Base-by-base conservation (phyloP, 2,113 vertebrate genomes). In the Nothoprocta perdicaria region DNA sequence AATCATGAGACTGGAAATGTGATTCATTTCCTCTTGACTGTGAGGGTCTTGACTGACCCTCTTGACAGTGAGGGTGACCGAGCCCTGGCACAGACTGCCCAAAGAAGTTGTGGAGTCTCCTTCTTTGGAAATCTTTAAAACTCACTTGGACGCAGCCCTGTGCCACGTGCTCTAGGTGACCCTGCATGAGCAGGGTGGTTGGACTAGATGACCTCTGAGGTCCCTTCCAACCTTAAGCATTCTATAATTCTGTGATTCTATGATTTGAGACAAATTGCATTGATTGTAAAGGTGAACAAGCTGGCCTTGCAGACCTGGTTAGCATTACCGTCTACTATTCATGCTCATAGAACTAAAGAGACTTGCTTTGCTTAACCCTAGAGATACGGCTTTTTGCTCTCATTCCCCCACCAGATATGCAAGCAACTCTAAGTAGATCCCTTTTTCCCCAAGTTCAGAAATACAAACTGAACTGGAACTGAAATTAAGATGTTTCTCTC, bases 181-280 rank as follows among this genome's bases (percentile, higher is more conserved):
- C 35, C 35, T 35, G 8, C 35, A 35, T 35, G 35, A 35, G 35
- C 35, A 35, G 35, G 35, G 35, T 6, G 35, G 35, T 35, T 35
- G 35, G 35, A 35, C 35, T 35, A 35, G 35, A 35, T 35, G 8
- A 35, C 35, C 35, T 35, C 35, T 35, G 35, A 35, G 35, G 35
- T 35, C 8, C 35, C 35, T 35, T 35, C 35, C 35, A 35, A 7
- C 35, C 35, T 35, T 35, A 35, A 35, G 6, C 35, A 35, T 35
- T 35, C 35, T 35, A 35, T 35, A 8, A 35, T 35, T 35, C 35
- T 35, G 35, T 35, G 35, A 35, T 35, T 35, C 35, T 35, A 35
- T 35, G 35, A 35, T 35, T 22, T 63, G 18, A 68, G 53, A 23
- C 9, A 43, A 43, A 38, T 62, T 0, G 0, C 0, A 1, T 15